Conservation (phyloP, 2,797 vertebrate species). For the Adelosebastes latens region DNA sequence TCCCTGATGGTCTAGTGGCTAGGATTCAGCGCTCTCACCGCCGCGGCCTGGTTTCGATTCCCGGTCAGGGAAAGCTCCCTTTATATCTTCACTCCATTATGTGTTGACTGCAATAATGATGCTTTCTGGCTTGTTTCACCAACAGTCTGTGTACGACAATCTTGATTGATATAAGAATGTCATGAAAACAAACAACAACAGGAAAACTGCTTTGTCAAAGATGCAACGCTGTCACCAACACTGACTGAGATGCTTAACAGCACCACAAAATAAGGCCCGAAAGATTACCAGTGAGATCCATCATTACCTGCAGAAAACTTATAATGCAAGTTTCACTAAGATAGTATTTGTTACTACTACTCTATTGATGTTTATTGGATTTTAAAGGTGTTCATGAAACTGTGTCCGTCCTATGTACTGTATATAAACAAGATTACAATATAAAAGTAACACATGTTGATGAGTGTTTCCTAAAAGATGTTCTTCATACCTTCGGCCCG, state of each 20-base stretch:
- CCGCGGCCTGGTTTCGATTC: constrained; percentile 80
- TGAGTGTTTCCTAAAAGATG: not conserved
- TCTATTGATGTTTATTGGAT: not conserved
- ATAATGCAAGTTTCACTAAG: not conserved
- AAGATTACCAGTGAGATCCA: not conserved
- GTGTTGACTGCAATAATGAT: not conserved
- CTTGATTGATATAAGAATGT: not conserved
- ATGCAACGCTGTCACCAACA: not conserved
- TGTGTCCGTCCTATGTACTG: not conserved
- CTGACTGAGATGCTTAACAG: not conserved
- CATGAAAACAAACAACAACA: not conserved
- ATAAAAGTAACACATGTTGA: not conserved
- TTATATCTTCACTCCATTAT: not conserved
- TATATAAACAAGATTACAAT: not conserved
- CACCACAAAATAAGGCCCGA: not conserved
- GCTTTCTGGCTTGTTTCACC: not conserved
- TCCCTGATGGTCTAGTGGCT: constrained; percentile 86
- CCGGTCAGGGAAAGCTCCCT: constrained; percentile 61
- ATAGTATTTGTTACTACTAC: not conserved
- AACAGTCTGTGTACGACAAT: not conserved
- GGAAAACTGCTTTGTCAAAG: not conserved
- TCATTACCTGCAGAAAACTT: not conserved
- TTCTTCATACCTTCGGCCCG: constrained; percentile 85
- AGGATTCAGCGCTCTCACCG: constrained; percentile 83
- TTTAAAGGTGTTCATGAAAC: not conserved